Base-by-base conservation (phyloP, 2,888 invertebrate genomes). In the Helicoverpa assulta region DNA sequence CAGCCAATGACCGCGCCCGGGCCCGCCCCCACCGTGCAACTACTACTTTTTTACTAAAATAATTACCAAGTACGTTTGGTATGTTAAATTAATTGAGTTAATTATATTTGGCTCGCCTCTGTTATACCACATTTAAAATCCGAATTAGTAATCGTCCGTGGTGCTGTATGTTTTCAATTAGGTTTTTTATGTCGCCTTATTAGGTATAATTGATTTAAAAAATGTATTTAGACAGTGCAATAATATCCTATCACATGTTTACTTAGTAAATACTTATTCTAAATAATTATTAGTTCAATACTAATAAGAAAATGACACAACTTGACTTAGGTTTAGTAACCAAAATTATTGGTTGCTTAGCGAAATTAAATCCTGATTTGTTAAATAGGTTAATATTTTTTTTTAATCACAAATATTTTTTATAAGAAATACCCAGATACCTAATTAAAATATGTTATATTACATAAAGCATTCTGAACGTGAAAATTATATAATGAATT, bases 11-110 rank as follows among this genome's bases (percentile, higher is more conserved):
- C 71, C 75, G 71, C 68, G 55, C 82, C 73, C 76, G 73, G 65
- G 59, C 76, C 74, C 74, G 72, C 81, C 79, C 68, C 74, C 59
- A 57, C 62, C 56, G 73, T 65, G 82, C 84, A 83, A 86, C 88
- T 89, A 82, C 80, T 43, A 81, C 82, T 92, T 93, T 93, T 92
- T 91, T 91, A 89, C 85, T 67, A 79, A 87, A 90, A 89, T 88
- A 89, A 91, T 91, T 90, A 89, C 82, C 75, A 85, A 85, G 81
- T 85, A 83, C 81, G 81, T 82, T 76, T 72, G 86, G 87, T 89
- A 92, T 88, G 87, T 89, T 79, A 88, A 90, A 92, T 93, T 93
- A 91, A 94, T 94, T 92, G 90, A 75, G 72, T 83, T 89, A 90
- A 92, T 92, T 89, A 90, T 90, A 85, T 91, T 90, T 82, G 85